Conservation (phyloP, 2,888 invertebrate species). For the Orthosia incerta region DNA sequence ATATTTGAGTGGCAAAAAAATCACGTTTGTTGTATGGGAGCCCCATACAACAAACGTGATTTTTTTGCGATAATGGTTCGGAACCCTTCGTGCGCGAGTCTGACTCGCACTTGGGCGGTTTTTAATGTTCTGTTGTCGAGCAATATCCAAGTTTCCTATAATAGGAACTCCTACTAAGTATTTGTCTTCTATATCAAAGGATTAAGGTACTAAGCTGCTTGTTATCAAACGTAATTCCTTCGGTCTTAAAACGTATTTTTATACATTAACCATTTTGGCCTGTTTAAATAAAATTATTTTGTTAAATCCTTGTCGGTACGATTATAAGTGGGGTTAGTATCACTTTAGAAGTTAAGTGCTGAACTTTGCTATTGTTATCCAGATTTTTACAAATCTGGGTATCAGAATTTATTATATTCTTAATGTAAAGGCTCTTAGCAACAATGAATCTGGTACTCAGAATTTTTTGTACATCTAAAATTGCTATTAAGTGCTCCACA, state of each 20-base stretch:
- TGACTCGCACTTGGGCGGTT: too few relatives aligned
- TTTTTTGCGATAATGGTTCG: too few relatives aligned
- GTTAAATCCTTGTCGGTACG: neutral
- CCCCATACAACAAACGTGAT: too few relatives aligned
- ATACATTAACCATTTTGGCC: neutral
- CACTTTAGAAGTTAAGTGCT: neutral
- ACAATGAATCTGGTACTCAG: conserved; percentile 1
- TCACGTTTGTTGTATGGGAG: too few relatives aligned
- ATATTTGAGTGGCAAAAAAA: too few relatives aligned
- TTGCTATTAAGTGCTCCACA: neutral
- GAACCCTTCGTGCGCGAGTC: too few relatives aligned
- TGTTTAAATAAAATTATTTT: conserved; percentile 3
- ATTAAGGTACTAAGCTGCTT: neutral
- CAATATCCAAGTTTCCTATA: conserved; percentile 7
- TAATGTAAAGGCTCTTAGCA: neutral
- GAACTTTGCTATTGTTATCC: neutral
- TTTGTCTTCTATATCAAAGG: neutral
- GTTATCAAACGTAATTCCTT: neutral
- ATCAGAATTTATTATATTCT: conserved; percentile 12
- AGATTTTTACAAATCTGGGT: conserved; percentile 16
- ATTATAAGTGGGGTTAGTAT: neutral
- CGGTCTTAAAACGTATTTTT: neutral
- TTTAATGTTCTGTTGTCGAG: neutral
- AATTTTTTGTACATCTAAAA: neutral
- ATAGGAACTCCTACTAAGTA: neutral